Evolutionary conservation across 2,888 invertebrate genomes (phyloP), one percentile per base, ranked within the genome.

Genomic region (Agrochola macilenta): DNA sequence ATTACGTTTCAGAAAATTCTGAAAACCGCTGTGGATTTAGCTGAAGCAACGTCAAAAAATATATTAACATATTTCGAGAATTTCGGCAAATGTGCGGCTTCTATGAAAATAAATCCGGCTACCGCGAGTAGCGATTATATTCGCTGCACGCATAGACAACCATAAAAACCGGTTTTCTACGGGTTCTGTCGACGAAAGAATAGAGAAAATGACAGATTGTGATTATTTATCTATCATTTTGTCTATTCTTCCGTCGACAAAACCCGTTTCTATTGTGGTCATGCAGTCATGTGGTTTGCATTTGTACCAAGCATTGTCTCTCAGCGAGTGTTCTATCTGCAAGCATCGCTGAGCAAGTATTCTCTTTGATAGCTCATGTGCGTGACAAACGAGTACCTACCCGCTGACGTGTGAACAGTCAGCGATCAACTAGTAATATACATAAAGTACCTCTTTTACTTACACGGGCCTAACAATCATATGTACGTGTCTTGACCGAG

Each of bases 81-180:
- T 72, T 73, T 74, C 46, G 14, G 14, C 43, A 43, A 43, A 52
- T 35, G 7, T 52, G 20, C 43, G 12, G 17, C n/a, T 60, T 46
- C 8, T 46, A 60, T 43, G 43, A 70, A 70, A 70, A 60, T 60
- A 60, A 70, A 60, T 30, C 26, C 30, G 60, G 30, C 8, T 60
- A 17, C 54, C 1, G 54, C 1, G 54, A 23, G 12, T n/a, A 58
- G 26, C 3, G 14, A 60, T 8, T 30, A 12, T n/a, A 58, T 2
- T 58, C 58, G 26, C 26, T 26, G 43, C 39, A 9, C 39, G 39
- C 39, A 9, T 43, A 43, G 39, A 8, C 39, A 43, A 43, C 9
- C 9, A 43, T 9, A 43, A 9, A 43, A 43, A 9, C 39, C 9
- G 39, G 39, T 0, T 43, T 43, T 43, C 39, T 43, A 43, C 8